Base-by-base conservation (phyloP, 2,888 invertebrate species). In the Frankliniella fusca region DNA sequence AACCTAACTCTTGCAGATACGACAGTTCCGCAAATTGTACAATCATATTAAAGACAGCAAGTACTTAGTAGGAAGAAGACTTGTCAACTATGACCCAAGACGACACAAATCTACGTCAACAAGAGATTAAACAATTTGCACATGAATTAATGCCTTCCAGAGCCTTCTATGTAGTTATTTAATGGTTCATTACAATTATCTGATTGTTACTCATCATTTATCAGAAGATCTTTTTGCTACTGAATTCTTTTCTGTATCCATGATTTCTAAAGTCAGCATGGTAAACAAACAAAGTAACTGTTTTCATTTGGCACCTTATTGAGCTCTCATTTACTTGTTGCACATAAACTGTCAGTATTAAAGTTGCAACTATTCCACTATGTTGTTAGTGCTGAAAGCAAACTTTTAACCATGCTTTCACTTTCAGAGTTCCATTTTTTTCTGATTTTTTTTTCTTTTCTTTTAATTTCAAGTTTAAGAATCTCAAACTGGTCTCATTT, bases 21-120 rank as follows among this genome's bases (percentile, higher is more conserved):
- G 94, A 82, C 98, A 99, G 88, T 97, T 99, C 90, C 93, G 93
- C 86, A 95, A 96, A 86, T 90, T 99, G 27, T 98, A 98, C 88
- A 97, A 98, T 88, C 98, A 98, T 89, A 99, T 99, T 87, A 98
- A 98, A 90, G 99, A 99, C 89, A 99, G 99, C 89, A 99, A 98
- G 90, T 98, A 99, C 90, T 91, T 99, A 81, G 98, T 99, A 20
- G 99, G 99, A 0, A 95, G 97, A 86, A 91, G 98, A 85, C 91
- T 99, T 85, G 98, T 99, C 49, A 99, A 99, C 90, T 99, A 99
- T 89, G 97, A 99, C 88, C 95, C 85, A 86, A 48, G 85, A 85
- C 7, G 85, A 49, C 38, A 54, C 70, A 76, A 76, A 76, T 76
- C 70, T 23, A 76, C 70, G 1, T 76, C 70, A 76, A 76, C 70